These are phyloP conservation scores for Chironomus striatipennis DNA, from an alignment of 1,140 invertebrate genomes.

Conservation along the genomic window DNA sequence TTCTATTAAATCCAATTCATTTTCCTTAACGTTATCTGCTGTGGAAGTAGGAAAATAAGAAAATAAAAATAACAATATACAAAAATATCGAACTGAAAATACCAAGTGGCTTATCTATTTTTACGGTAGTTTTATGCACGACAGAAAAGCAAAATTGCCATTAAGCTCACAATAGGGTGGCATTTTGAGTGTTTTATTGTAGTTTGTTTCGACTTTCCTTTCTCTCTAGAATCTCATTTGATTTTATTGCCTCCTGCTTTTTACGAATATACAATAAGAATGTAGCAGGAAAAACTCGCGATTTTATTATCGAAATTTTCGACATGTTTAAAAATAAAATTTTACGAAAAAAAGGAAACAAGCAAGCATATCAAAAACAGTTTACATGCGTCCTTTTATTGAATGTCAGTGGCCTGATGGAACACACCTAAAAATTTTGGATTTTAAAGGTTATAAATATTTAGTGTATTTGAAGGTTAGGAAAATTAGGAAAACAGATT, in stretches of 20 bases:
- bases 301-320: neutral
- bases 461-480: no score
- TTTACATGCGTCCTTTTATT: no score
- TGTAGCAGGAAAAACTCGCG: neutral
- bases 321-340: no score
- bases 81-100: neutral
- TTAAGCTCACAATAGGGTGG: conserved; percentile 1
- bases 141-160: neutral
- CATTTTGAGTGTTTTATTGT: neutral
- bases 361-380: no score
- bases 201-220: neutral
- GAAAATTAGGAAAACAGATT: no score
- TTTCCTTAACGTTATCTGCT: neutral
- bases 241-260: neutral
- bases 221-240: neutral
- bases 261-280: neutral
- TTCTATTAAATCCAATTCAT: neutral
- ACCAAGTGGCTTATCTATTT: conserved; percentile 12
- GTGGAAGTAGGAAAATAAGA: no score
- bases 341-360: no score
- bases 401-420: no score
- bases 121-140: conserved; percentile 7
- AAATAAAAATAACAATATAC: neutral
- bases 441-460: no score
- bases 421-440: no score